Base-by-base conservation (phyloP, 2,888 invertebrate species). In the Drosophila eohydei region DNA sequence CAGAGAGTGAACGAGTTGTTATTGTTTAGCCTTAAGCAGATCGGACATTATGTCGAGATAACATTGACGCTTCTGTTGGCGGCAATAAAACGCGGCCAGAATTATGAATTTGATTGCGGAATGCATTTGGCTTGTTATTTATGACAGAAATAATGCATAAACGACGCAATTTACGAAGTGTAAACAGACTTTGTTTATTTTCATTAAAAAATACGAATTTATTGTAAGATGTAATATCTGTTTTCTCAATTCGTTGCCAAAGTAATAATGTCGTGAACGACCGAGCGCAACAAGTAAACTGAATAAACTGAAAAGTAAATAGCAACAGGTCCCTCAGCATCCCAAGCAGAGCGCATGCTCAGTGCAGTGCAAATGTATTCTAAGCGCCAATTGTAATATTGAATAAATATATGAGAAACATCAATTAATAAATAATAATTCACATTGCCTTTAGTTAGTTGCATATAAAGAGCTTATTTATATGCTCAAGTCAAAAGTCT, bases 281-380 rank as follows among this genome's bases (percentile, higher is more conserved):
- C 44, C 75, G 71, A 81, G 60, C 56, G 78, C 80, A 76, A 44
- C 67, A 60, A 52, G 68, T 41, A 76, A 84, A 89, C 80, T 89
- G 74, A 83, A 56, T 71, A 52, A 82, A 71, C 69, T 54, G 44
- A 50, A 59, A 44, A 28, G 58, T 66, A 41, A 54, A 61, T 50
- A 51, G 32, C 64, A 70, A 81, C 81, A 78, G 68, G 78, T 82
- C 58, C 30, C 54, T 9, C 93, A 92, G 84, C 97, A 96, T 97
- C 95, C 96, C 93, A 97, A 97, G 87, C 8, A 14, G n/a, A 60
- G 80, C 78, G 78, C 80, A 78, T 80, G 78, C 60, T 80, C 78
- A 75, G 38, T 63, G 78, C 78, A 75, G 38, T 40, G 28, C 40
- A n/a, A 21, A 36, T 28, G 28, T 32, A 36, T 26, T 5, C 2